Base-by-base conservation (phyloP, 1,140 invertebrate genomes). In the Drosophila aff. region DNA sequence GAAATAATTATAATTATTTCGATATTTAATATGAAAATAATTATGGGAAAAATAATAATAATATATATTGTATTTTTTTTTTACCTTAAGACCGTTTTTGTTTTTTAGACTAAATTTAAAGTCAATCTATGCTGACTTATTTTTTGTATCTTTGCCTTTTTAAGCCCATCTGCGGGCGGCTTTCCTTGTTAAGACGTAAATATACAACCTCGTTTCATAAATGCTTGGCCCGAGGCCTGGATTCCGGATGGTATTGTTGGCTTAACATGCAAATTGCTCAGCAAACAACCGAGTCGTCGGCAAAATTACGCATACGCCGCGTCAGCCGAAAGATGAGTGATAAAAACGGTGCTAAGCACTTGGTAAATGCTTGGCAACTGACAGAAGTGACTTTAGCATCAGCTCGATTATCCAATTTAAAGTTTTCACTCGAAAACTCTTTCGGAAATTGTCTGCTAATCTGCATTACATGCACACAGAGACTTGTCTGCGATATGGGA, bases 221-320 rank as follows among this genome's bases (percentile, higher is more conserved):
- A 50, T 73, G 53, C 38, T 36, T 73, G 46, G 53, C 53, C 67
- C 16, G 43, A 16, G 67, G 58, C 69, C 23, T 26, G 58, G 43
- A 68, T 28, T 41, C 57, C 58, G 46, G 28, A 21, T 47, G 57
- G 28, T 38, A 62, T 65, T 59, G 60, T 64, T 79, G 66, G 57
- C 36, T 63, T 65, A 68, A 18, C 60, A 71, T 62, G 64, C 76
- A 89, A 87, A 89, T 87, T 81, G 77, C 84, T 89, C 44, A 62
- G 84, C 78, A 89, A 87, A 87, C 81, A 83, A 65, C 66, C 38
- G 26, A 66, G 47, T 49, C 36, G 53, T 63, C 31, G 73, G 61
- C 38, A 67, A 83, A 83, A 87, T 87, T 87, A 79, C 81, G 80
- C 81, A 87, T 87, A 87, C 80, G 80, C 76, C 68, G 65, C 63